These are phyloP conservation scores for Temnothorax nylanderi DNA, from an alignment of 1,140 invertebrate genomes.

Conservation along the genomic window DNA sequence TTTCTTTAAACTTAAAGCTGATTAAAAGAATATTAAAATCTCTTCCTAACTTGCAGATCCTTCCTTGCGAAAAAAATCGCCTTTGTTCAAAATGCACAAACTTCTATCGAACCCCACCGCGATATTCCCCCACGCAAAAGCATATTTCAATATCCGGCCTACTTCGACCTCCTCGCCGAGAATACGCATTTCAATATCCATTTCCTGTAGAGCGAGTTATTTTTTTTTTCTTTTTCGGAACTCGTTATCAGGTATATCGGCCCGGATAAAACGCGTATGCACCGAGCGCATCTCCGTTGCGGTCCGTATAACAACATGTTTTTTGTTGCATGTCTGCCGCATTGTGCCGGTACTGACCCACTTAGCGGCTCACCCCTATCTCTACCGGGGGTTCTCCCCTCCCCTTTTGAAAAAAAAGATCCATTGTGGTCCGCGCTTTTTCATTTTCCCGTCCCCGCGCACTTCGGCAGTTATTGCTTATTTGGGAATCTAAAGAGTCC, in stretches of 20 bases:
- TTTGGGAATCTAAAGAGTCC: constrained; percentile 52
- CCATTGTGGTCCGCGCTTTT: constrained; percentile 26
- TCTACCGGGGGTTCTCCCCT: neutral
- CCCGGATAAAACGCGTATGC: constrained; percentile 60
- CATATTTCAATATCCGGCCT: constrained; percentile 74
- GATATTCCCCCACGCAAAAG: constrained; percentile 49
- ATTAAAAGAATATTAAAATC: neutral
- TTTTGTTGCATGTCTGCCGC: constrained; percentile 57
- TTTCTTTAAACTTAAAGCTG: neutral
- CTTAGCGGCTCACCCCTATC: constrained; percentile 53
- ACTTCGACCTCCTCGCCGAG: constrained; percentile 63
- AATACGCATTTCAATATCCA: constrained; percentile 74
- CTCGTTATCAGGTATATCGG: constrained; percentile 69
- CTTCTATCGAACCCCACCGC: constrained; percentile 36
- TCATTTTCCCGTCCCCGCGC: constrained; percentile 27
- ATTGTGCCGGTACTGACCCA: constrained; percentile 61
- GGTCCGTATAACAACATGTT: constrained; percentile 68
- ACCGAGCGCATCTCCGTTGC: constrained; percentile 55
- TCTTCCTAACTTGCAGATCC: neutral
- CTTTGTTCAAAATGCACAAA: constrained; percentile 60
- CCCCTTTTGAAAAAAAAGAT: constrained; percentile 27
- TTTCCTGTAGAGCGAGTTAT: constrained; percentile 69
- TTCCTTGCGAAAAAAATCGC: constrained; percentile 44
- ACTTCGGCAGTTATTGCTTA: constrained; percentile 51
- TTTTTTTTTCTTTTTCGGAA: constrained; percentile 61